A percentile compares a stretch with the other conserved stretches of the same genome.
Conservation (phyloP, 2,888 invertebrate species). For the Zeuzera pyrina region DNA sequence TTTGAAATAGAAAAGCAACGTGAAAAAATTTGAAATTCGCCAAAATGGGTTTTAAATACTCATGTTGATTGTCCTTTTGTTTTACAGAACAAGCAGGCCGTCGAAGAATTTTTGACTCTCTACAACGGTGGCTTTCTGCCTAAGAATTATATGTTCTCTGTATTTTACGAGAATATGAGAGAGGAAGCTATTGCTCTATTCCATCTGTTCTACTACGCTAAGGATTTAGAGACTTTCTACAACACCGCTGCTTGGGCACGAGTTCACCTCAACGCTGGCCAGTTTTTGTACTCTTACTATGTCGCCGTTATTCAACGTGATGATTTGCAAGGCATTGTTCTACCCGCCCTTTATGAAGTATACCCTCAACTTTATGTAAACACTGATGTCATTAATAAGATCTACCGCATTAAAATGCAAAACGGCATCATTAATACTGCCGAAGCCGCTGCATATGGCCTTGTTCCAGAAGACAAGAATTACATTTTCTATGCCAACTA, state of each 20-base stretch:
- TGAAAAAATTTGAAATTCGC: constrained; percentile 5
- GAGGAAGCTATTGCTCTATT: constrained; percentile 68
- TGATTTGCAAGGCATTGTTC: constrained; percentile 69
- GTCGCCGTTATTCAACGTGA: constrained; percentile 73
- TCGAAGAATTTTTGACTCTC: constrained; percentile 49
- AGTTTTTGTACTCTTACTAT: constrained; percentile 75
- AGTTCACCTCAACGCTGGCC: constrained; percentile 73
- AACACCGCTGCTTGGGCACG: constrained; percentile 72
- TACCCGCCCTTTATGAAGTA: constrained; percentile 80
- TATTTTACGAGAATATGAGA: constrained; percentile 52
- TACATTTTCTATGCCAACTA: constrained; percentile 74
- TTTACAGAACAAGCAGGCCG: constrained; percentile 51
- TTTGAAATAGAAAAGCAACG: too few relatives aligned
- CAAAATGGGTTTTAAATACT: constrained; percentile 9
- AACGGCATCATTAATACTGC: constrained; percentile 33
- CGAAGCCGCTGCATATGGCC: constrained; percentile 40
- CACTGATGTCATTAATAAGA: constrained; percentile 64
- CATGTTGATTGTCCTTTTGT: constrained; percentile 17
- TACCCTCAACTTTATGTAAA: constrained; percentile 77
- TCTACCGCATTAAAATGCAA: constrained; percentile 56
- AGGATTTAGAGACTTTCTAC: constrained; percentile 75
- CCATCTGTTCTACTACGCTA: constrained; percentile 73
- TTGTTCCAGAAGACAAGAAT: constrained; percentile 45
- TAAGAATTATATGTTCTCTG: constrained; percentile 63
- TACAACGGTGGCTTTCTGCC: constrained; percentile 61